phyloP scores from a whole-genome alignment of 2,113 vertebrate genomes.

The Macrotis lagotis region DNA sequence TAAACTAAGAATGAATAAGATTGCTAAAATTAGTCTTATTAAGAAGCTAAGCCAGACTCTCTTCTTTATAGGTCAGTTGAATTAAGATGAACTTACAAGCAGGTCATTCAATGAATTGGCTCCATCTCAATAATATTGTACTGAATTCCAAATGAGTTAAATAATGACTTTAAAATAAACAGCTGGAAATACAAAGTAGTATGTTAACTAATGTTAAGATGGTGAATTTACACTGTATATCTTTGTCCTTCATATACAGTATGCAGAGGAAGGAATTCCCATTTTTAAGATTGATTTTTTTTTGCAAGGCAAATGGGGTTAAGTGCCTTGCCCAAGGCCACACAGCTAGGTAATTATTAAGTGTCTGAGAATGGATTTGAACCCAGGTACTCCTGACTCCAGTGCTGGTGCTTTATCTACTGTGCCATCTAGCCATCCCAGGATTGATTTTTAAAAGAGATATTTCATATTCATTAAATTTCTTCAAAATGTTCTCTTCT shows the following conservation, averaged over 20 bases:
- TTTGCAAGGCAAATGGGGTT: too few relatives aligned
- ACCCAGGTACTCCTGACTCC: too few relatives aligned
- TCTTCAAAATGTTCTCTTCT: not conserved
- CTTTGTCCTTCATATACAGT: not conserved
- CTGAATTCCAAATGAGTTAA: not conserved
- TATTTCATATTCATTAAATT: not conserved
- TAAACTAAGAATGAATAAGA: constrained; percentile 47
- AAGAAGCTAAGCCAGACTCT: not conserved
- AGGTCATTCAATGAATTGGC: constrained; percentile 1
- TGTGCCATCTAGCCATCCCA: too few relatives aligned
- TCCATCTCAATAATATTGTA: not conserved
- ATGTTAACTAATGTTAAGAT: constrained; percentile 2
- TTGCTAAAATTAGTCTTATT: not conserved
- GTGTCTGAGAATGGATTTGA: too few relatives aligned
- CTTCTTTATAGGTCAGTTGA: not conserved
- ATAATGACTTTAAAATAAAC: constrained; percentile 4
- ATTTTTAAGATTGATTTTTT: too few relatives aligned
- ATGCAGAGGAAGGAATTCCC: not conserved
- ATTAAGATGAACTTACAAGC: constrained; percentile 14
- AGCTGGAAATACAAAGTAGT: not conserved
- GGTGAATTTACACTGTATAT: not conserved
- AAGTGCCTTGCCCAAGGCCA: too few relatives aligned
- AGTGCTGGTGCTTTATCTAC: too few relatives aligned
- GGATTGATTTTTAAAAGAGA: not conserved
- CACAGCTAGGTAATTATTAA: too few relatives aligned